phyloP scores from a whole-genome alignment of 2,888 invertebrate genomes.

The Crossocerus cetratus region DNA sequence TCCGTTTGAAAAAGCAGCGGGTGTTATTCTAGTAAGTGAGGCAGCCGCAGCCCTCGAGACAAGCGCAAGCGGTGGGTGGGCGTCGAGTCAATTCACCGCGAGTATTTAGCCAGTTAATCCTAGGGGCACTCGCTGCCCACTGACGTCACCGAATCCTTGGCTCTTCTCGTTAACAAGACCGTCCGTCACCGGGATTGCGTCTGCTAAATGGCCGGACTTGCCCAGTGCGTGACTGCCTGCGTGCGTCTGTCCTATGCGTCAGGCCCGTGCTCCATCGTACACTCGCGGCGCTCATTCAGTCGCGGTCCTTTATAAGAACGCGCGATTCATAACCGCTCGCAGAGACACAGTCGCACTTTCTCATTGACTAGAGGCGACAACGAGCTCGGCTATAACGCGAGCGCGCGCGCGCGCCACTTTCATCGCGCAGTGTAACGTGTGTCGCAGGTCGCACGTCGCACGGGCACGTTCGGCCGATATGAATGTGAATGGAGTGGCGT shows the following conservation, averaged over 20 bases:
- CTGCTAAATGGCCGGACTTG: neutral
- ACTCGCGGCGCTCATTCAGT: slow-evolving; percentile 18
- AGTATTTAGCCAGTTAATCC: slow-evolving; percentile 68
- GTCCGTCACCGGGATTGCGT: slow-evolving; percentile 11
- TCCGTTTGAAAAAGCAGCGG: slow-evolving; percentile 53
- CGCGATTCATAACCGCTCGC: too few relatives aligned
- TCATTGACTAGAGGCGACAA: slow-evolving; percentile 17
- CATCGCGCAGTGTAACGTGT: slow-evolving; percentile 39
- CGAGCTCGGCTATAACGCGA: slow-evolving; percentile 1
- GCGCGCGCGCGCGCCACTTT: slow-evolving; percentile 25
- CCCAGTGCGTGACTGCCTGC: neutral
- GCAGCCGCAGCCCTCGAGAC: slow-evolving; percentile 41
- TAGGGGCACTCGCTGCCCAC: slow-evolving; percentile 49
- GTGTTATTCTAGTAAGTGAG: slow-evolving; percentile 71
- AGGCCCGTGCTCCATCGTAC: too few relatives aligned
- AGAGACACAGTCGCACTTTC: slow-evolving; percentile 12
- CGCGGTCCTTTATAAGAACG: neutral
- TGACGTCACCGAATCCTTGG: slow-evolving; percentile 66
- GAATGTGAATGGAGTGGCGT: slow-evolving; percentile 33
- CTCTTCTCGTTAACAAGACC: slow-evolving; percentile 30
- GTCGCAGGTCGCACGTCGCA: too few relatives aligned
- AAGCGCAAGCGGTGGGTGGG: slow-evolving; percentile 59
- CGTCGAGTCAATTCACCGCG: slow-evolving; percentile 66
- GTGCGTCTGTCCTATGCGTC: slow-evolving; percentile 9
- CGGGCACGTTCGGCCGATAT: slow-evolving; percentile 12